Evolutionary conservation across 2,797 vertebrate genomes (phyloP), one percentile per base, ranked within the genome.

Genomic region (Ceyx erithaca): DNA sequence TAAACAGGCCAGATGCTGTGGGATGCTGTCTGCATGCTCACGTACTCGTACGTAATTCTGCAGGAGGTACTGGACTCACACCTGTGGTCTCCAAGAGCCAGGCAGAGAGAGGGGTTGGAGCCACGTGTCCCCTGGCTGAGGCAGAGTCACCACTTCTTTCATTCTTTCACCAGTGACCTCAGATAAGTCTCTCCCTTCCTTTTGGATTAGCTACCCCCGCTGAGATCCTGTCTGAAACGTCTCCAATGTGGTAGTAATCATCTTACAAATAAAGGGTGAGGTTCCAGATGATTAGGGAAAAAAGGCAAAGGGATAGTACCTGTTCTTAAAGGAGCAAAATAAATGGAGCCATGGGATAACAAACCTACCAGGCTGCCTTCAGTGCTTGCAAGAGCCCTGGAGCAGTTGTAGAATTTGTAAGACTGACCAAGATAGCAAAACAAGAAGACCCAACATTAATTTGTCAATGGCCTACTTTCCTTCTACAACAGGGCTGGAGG

Each of bases 11-110:
- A 96, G 85, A 96, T 93, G 79, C 86, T 76, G 68, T 6, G 22
- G 81, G 84, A 85, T 88, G 89, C 90, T 85, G 68, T 89, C 75
- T 85, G 51, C 46, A 80, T 71, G 52, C 88, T 94, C 92, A 96
- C 68, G 62, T 87, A 89, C 41, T 10, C 61, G 93, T 37, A 37
- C 75, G 72, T 79, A 2, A 2, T 14, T 3, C 61, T 6, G 3
- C 4, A 7, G 66, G 84, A 93, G 90, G 40, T 92, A 84, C 37
- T 77, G 66, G n/a, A 71, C 69, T 49, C 0, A 10, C 76, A 91
- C 80, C 88, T 93, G 90, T 6, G 17, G 72, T 33, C 57, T 91
- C 37, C 16, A 28, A 33, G 37, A 58, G 26, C 52, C 0, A 8
- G 37, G 23, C 46, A 59, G 73, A 49, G 73, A 57, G 30, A 62